Percentiles rank a stretch among this genome's conserved stretches.
Evolutionary conservation across 2,113 vertebrate genomes (phyloP).

Genomic region (Dicaeum eximium): DNA sequence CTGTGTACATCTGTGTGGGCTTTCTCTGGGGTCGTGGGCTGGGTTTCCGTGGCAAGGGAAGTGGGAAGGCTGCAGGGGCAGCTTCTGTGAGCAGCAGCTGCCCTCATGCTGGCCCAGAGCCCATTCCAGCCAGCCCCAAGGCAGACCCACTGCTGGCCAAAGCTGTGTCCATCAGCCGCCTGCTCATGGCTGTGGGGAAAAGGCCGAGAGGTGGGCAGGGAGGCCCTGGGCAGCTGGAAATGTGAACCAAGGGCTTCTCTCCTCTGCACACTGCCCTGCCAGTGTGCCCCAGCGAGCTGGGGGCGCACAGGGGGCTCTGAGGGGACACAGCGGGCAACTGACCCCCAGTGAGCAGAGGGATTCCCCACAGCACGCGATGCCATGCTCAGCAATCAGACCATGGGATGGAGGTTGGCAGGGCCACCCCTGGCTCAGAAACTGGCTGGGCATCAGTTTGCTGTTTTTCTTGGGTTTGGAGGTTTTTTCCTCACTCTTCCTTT

Average conservation of each 20-base stretch:
- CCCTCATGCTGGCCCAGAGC: background rate
- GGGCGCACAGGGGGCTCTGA: background rate
- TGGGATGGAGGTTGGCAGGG: background rate
- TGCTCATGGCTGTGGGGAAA: background rate
- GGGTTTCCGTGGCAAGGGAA: background rate
- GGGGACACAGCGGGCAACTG: background rate
- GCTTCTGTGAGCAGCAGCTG: background rate
- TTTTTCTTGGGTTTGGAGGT: background rate
- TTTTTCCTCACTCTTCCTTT: background rate
- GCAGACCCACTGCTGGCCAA: fast-evolving
- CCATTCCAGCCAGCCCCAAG: background rate
- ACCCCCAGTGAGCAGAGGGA: background rate
- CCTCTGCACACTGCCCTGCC: background rate
- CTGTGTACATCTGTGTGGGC: background rate
- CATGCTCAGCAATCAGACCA: background rate
- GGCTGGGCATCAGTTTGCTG: background rate
- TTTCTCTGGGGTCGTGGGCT: background rate
- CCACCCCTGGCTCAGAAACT: background rate
- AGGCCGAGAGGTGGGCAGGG: fast-evolving
- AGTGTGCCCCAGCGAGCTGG: background rate
- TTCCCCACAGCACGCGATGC: background rate
- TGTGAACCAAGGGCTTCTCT: background rate
- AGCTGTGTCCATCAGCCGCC: background rate
- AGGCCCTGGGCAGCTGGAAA: background rate
- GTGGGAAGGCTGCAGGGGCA: background rate